Evolutionary conservation across 1,140 invertebrate genomes (phyloP), one percentile per base, ranked within the genome.

Genomic region (Metopolophium dirhodum): DNA sequence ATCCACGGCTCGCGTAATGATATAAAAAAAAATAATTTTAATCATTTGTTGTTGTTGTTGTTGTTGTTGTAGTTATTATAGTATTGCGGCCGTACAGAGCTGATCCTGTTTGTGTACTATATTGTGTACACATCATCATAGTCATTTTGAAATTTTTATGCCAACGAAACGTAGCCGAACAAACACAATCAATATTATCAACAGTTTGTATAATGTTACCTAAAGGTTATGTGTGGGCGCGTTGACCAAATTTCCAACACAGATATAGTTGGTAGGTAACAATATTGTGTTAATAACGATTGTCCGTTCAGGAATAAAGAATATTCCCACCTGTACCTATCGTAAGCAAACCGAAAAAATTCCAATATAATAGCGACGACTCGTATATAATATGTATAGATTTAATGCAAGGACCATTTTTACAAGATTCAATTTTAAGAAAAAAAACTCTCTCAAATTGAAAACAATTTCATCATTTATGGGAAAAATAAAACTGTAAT

Each of bases 151-250:
- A 11, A 22, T 90, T 57, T 54, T 90, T 90, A 45, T 22, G 88
- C 23, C n/a, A 30, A 61, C 88, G 23, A 90, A 90, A 11, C 2
- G 26, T 57, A 22, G 26, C 37, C 37, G 88, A 57, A 7, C 51
- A 61, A 90, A 90, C 88, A 90, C 88, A 51, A 88, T 88, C 86
- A 47, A 87, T 87, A 37, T 22, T 23, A 37, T 37, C 4, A 54
- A 37, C 45, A 88, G 8, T 51, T n/a, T 18, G 8, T n/a, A 30
- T 22, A 7, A 41, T 41, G 3, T 41, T 41, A 37, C 37, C 37
- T 37, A 3, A n/a, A 14, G 8, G 26, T 77, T 47, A 30, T 7
- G 41, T 26, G 23, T 30, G 22, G 1, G 30, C 4, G 14, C 49
- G 49, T 89, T 54, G 35, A 37, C 87, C 49, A 89, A 89, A 54